Evolutionary conservation across 2,888 invertebrate species (phyloP).

Genomic region (Allacma fusca): DNA sequence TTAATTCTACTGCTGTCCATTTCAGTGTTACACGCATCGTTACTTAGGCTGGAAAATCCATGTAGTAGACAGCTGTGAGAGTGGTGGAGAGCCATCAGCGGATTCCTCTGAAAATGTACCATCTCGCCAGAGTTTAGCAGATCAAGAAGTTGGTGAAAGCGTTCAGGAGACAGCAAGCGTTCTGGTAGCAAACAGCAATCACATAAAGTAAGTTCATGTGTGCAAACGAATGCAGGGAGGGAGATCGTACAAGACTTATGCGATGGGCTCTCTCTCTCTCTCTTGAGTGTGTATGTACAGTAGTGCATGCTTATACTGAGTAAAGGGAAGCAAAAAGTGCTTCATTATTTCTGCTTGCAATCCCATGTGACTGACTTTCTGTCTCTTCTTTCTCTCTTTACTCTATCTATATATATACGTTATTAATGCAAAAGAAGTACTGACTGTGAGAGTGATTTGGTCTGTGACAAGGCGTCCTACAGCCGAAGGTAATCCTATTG

Average conservation of each 20-base stretch:
- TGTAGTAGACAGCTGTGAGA: conserved; percentile 83
- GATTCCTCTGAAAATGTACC: conserved; percentile 34
- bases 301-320: background rate
- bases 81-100: conserved; percentile 66
- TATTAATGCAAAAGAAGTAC: conserved; percentile 34
- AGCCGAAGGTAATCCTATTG: conserved; percentile 42
- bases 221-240: background rate
- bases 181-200: conserved; percentile 37
- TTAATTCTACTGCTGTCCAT: conserved; percentile 26
- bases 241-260: background rate
- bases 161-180: conserved; percentile 42
- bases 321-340: background rate
- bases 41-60: conserved; percentile 95
- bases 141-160: conserved; percentile 50
- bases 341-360: conserved; percentile 27
- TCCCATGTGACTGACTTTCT: conserved; percentile 1
- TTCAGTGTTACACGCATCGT: conserved; percentile 77
- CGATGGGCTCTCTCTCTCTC: no score
- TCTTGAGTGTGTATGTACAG: conserved; percentile 1
- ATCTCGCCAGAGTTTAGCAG: conserved; percentile 28
- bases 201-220: conserved; percentile 45
- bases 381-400: background rate
- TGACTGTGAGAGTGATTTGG: conserved; percentile 36
- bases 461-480: conserved; percentile 32
- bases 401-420: background rate